Conservation (phyloP, 2,888 invertebrate species). For the Ornithoptera priamus region DNA sequence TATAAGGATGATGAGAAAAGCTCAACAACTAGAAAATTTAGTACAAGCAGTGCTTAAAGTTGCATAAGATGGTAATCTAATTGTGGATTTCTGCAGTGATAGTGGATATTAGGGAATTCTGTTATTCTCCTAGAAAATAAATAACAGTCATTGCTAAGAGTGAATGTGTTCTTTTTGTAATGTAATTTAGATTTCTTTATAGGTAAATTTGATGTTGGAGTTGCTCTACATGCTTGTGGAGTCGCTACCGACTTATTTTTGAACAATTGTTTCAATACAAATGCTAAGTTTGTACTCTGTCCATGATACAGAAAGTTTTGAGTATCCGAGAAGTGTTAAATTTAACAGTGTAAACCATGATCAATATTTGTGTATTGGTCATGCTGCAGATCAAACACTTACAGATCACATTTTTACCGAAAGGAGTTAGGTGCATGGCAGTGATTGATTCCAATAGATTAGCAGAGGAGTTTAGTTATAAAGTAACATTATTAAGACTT, state of each 20-base stretch:
- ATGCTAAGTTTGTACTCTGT: constrained; percentile 94
- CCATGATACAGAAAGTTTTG: constrained; percentile 87
- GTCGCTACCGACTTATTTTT: constrained; percentile 96
- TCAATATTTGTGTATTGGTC: constrained; percentile 90
- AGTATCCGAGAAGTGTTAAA: constrained; percentile 89
- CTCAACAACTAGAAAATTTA: constrained; percentile 92
- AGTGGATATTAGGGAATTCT: constrained; percentile 95
- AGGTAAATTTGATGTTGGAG: constrained; percentile 90
- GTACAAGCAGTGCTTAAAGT: constrained; percentile 87
- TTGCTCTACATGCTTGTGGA: constrained; percentile 96
- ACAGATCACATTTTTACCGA: constrained; percentile 83
- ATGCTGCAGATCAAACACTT: constrained; percentile 96
- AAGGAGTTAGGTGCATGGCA: constrained; percentile 92
- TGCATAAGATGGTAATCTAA: constrained; percentile 83
- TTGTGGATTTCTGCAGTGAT: constrained; percentile 97
- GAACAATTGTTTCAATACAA: constrained; percentile 86
- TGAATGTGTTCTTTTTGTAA: constrained; percentile 91
- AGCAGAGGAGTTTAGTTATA: constrained; percentile 88
- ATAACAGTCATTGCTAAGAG: constrained; percentile 89
- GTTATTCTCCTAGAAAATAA: constrained; percentile 95
- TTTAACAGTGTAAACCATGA: constrained; percentile 74
- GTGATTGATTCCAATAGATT: constrained; percentile 91
- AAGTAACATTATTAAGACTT: constrained; percentile 86
- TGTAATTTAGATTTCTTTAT: constrained; percentile 95
- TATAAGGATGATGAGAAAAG: constrained; percentile 86